phyloP scores from a whole-genome alignment of 2,113 vertebrate species.

The Calonectris borealis region DNA sequence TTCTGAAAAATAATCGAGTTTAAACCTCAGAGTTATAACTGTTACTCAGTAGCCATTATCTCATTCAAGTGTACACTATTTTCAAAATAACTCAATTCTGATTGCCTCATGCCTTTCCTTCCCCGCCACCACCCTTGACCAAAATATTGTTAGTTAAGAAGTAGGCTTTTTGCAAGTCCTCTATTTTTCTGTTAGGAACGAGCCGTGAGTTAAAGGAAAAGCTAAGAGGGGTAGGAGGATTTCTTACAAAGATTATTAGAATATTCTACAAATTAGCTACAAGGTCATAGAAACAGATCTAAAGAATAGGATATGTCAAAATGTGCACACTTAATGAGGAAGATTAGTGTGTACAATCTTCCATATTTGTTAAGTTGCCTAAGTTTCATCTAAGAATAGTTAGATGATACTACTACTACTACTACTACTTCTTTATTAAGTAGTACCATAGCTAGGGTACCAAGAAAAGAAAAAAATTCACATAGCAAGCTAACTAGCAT shows the following conservation, averaged over 20 bases:
- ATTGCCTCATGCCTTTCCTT: background rate
- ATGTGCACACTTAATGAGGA: background rate
- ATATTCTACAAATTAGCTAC: background rate
- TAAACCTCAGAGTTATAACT: background rate
- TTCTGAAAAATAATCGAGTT: background rate
- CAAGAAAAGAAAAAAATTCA: background rate
- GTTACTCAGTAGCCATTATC: background rate
- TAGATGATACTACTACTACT: background rate
- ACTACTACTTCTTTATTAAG: background rate
- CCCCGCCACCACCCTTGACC: rapidly evolving
- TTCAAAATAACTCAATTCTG: background rate
- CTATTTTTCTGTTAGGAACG: background rate
- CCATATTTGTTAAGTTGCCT: background rate
- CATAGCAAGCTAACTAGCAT: background rate
- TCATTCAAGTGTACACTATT: background rate
- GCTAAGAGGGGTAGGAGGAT: background rate
- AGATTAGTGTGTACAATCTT: background rate
- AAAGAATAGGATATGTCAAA: background rate
- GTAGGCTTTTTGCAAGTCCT: background rate
- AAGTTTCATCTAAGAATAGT: background rate
- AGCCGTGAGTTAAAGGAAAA: background rate
- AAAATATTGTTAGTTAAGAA: background rate
- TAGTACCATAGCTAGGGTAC: background rate
- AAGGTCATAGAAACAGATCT: background rate
- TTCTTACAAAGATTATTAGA: background rate